Evolutionary conservation across 30 jellyfish, hydroid and myxozoan species (phyloP), one percentile per base, ranked within the genome.

Genomic region (Haliclystus octoradiatus): DNA sequence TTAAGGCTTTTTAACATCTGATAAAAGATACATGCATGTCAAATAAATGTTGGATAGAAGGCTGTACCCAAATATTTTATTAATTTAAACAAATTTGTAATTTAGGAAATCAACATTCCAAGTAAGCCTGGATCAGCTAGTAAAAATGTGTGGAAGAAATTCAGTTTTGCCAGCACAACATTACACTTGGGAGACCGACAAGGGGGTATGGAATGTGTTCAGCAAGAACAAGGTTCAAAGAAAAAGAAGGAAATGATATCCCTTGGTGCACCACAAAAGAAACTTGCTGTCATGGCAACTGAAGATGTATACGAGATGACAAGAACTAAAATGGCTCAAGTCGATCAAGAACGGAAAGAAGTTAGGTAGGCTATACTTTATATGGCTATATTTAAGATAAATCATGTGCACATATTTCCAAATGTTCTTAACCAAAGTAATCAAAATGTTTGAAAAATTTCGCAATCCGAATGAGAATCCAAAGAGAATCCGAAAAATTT

Each of bases 241-340:
- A 68, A 63, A 14, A 70, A 34, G 70, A 19, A 40, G 14, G 57
- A 40, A 19, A 9, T 5, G 14, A 82, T 89, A 19, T 76, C 95
- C 47, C 52, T 64, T 69, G 98, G 98, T 1, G 70, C 65, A 66
- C 53, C 80, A 5, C 80, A 73, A 28, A 52, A 65, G 26, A 81
- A 74, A 53, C 53, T 89, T 12, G 77, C 91, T 7, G 86, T 89
- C 71, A 77, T 83, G 87, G 98, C 92, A 1, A 89, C 89, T 1
- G 98, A 89, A 28, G 98, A 89, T 35, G 94, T 82, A 13, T 89
- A 89, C 70, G 98, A 89, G 73, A 65, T 74, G 77, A 89, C 98
- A 1, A 64, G 93, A 66, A 89, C 64, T 22, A 82, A 82, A 29
- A 89, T 89, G 98, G 98, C 98, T 32, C 95, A 76, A 57, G 98